Conservation (phyloP, 2,797 vertebrate genomes). For the Phalanger gymnotis region DNA sequence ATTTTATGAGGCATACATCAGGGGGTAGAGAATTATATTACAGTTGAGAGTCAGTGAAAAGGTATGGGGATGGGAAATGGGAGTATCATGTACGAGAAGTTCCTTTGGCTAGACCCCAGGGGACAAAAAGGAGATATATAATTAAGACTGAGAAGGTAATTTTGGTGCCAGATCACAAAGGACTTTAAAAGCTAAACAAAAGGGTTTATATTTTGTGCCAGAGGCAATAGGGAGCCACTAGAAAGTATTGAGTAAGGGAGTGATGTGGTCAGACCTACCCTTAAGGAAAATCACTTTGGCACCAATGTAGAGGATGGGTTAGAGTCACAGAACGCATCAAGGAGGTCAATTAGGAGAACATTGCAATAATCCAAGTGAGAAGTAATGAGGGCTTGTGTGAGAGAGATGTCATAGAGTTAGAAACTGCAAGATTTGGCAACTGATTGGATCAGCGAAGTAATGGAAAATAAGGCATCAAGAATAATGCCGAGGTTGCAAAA, state of each 20-base stretch:
- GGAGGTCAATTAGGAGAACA: background rate
- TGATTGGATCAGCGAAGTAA: too few relatives aligned
- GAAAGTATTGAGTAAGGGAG: background rate
- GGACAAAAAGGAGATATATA: background rate
- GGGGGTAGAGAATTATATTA: background rate
- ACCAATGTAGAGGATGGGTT: background rate
- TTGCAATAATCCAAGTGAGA: background rate
- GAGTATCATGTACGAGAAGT: background rate
- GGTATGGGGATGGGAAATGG: background rate
- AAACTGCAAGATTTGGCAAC: too few relatives aligned
- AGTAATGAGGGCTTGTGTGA: background rate
- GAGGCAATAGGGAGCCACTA: background rate
- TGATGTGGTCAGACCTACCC: background rate
- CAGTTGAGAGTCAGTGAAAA: background rate
- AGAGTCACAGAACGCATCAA: background rate
- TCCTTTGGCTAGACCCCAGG: background rate
- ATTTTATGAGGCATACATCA: background rate
- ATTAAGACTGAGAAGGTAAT: background rate
- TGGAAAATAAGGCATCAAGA: too few relatives aligned
- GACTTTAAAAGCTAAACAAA: background rate
- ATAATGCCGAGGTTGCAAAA: too few relatives aligned
- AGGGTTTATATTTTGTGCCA: background rate
- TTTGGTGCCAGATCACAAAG: background rate
- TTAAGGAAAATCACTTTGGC: background rate
- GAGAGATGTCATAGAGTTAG: too few relatives aligned